A percentile compares a stretch with the other conserved stretches of the same genome.
These are phyloP conservation scores for Periplaneta americana DNA, from an alignment of 1,140 invertebrate genomes.

Conservation along the genomic window DNA sequence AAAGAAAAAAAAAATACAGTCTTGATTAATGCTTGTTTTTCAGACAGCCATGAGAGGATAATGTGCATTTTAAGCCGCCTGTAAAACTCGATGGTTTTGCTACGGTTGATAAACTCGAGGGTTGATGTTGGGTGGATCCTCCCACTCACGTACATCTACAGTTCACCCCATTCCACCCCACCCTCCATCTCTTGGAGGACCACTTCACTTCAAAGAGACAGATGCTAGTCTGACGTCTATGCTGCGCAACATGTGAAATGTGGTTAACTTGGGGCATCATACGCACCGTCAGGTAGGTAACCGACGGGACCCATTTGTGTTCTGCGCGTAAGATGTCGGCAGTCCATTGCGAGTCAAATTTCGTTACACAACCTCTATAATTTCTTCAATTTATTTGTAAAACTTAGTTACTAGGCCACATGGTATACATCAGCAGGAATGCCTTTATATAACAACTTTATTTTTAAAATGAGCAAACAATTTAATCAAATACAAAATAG, in stretches of 20 bases:
- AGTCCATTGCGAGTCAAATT: no score
- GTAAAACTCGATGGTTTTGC: not conserved
- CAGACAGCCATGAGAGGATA: not conserved
- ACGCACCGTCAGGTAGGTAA: no score
- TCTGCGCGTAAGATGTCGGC: no score
- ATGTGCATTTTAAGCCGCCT: not conserved
- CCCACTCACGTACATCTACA: not conserved
- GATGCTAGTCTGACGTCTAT: not conserved
- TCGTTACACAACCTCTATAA: no score
- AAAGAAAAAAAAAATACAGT: not conserved
- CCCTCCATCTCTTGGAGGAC: not conserved
- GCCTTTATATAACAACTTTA: no score
- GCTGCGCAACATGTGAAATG: not conserved
- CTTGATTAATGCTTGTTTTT: not conserved
- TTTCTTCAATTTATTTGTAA: no score
- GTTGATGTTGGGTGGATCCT: not conserved
- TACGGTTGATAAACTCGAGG: not conserved
- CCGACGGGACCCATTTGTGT: not conserved
- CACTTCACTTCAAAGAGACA: not conserved
- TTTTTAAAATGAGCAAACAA: no score
- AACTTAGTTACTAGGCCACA: no score
- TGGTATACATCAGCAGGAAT: no score
- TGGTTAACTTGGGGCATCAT: not conserved
- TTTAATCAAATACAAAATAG: no score
- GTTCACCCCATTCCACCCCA: no score